These are phyloP conservation scores for Sympetrum striolatum DNA, from an alignment of 2,888 invertebrate species.

Conservation along the genomic window DNA sequence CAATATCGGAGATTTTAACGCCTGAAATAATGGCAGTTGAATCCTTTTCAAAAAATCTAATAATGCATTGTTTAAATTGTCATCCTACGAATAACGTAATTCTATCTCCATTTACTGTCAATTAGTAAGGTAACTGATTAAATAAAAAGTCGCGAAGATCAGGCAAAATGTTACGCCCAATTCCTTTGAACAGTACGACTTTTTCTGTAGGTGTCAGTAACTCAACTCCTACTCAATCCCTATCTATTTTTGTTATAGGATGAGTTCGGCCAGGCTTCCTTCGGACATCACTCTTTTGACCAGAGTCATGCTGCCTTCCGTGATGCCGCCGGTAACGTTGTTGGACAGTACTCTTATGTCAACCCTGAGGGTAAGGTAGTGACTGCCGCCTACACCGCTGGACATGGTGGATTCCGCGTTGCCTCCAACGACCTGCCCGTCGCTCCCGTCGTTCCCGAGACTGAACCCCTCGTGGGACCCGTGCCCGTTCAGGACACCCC, in stretches of 20 bases:
- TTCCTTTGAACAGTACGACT: too few species aligned
- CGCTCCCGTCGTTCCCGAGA: constrained; percentile 51
- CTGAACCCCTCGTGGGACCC: constrained; percentile 44
- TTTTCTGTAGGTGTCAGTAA: background rate
- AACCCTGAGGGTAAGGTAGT: constrained; percentile 59
- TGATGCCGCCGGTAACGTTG: constrained; percentile 58
- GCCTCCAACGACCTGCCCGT: constrained; percentile 59
- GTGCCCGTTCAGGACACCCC: constrained; percentile 52
- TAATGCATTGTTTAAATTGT: background rate
- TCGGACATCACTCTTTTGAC: constrained; percentile 58
- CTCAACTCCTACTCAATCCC: background rate
- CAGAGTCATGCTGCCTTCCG: constrained; percentile 58
- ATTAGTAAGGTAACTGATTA: too few species aligned
- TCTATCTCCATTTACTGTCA: too few species aligned
- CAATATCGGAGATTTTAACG: background rate
- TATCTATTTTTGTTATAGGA: constrained; percentile 47
- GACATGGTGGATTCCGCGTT: constrained; percentile 58
- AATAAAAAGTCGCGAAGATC: too few species aligned
- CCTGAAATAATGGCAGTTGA: background rate
- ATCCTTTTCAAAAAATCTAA: background rate
- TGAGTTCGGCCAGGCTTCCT: constrained; percentile 57
- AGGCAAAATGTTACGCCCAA: too few species aligned
- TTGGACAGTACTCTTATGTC: constrained; percentile 60
- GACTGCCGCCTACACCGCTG: constrained; percentile 59
- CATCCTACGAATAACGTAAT: background rate